Conservation (phyloP, 2,113 vertebrate species). For the Campylomormyrus numenius region DNA sequence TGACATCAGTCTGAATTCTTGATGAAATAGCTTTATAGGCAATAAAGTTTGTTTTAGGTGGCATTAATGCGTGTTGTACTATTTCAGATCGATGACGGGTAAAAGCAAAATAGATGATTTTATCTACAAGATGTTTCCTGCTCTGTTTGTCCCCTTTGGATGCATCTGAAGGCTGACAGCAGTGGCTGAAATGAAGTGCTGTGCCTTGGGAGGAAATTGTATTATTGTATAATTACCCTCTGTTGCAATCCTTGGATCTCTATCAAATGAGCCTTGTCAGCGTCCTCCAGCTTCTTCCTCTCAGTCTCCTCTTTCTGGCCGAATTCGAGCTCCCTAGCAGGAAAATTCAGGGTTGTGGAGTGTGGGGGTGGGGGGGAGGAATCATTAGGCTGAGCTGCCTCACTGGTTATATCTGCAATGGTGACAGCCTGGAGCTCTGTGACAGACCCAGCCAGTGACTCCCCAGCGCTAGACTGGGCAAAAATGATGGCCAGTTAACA, state of each 20-base stretch:
- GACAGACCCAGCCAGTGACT: neutral
- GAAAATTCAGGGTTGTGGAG: constrained; percentile 19
- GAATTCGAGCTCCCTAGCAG: constrained; percentile 87
- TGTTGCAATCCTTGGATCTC: constrained; percentile 91
- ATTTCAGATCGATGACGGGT: neutral
- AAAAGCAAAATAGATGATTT: neutral
- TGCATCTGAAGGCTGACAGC: neutral
- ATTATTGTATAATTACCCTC: constrained; percentile 62
- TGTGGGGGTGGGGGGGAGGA: neutral
- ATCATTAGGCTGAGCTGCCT: neutral
- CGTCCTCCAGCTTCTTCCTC: constrained; percentile 85
- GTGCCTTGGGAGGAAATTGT: neutral
- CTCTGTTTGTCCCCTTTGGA: neutral
- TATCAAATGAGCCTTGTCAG: constrained; percentile 81
- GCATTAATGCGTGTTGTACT: neutral
- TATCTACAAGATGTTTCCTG: neutral
- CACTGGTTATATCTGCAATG: neutral
- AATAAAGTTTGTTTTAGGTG: neutral
- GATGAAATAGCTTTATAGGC: neutral
- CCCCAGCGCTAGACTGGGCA: neutral
- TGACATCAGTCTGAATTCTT: neutral
- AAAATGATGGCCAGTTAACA: neutral
- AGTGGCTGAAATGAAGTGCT: neutral
- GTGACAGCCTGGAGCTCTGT: neutral
- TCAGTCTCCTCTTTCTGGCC: constrained; percentile 88